Evolutionary conservation across 2,797 vertebrate species (phyloP), one percentile per base, ranked within the genome.

Genomic region (Typhlichthys eigenmanni): DNA sequence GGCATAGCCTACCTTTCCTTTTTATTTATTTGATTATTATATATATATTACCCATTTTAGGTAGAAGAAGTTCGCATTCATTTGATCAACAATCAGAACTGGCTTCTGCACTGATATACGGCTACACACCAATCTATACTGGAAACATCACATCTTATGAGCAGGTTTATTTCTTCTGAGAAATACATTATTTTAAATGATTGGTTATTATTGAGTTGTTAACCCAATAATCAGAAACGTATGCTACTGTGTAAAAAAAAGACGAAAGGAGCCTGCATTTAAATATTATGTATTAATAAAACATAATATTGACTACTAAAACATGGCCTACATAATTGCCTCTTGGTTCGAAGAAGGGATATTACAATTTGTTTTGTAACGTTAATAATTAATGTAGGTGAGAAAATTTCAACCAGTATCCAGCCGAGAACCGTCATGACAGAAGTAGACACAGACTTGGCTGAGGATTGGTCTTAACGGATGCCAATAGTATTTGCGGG

Each of bases 101-200:
- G 62, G 80, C 62, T 1, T 71, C 68, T 0, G 72, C 87, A 0
- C 88, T 95, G 46, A 95, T 95, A 64, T 95, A 94, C 79, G 89
- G 72, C 67, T 85, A 91, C 75, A 83, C 55, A 1, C 91, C 92
- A 0, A 60, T 88, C 51, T 93, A 89, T 52, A 62, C 85, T 5
- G 87, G 65, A 13, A 92, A 92, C 64, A 75, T 93, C 73, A 90
- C 89, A 55, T 53, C n/a, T 16, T 94, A 94, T 14, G 89, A 94
- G 59, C 90, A 93, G 66, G 11, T 83, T 49, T 95, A 94, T 62
- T 95, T 95, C 81, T 95, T 95, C 81, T 93, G 83, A 91, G 13
- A 0, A 12, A 29, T 29, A 29, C 24, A 29, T 29, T 29, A 1
- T 29, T 29, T 29, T 29, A 29, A 29, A 29, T 29, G 24, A 4